Percentiles rank a stretch among this genome's conserved stretches.
Evolutionary conservation across 2,113 vertebrate species (phyloP).

Genomic region (Antechinus flavipes): DNA sequence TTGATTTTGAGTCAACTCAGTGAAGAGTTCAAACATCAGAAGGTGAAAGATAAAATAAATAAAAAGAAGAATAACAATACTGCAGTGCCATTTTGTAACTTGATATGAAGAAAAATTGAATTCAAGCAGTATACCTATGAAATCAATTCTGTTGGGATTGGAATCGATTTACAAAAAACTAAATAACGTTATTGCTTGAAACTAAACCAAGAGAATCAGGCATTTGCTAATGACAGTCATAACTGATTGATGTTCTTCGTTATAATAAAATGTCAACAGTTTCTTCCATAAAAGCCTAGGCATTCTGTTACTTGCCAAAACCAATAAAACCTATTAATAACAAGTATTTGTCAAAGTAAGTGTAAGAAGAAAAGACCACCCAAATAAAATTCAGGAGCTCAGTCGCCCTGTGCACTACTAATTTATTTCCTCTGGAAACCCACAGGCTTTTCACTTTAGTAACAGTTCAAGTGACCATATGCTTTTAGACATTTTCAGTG

Average conservation of each 20-base stretch:
- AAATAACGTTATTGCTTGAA: not conserved
- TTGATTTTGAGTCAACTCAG: not conserved
- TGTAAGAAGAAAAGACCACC: not conserved
- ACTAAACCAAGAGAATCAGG: not conserved
- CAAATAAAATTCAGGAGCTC: not conserved
- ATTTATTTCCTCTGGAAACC: not conserved
- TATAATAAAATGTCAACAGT: not conserved
- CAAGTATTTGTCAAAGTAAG: not conserved
- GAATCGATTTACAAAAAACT: not conserved
- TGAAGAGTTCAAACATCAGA: not conserved
- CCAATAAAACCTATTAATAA: not conserved
- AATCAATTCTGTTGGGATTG: not conserved
- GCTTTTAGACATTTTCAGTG: not conserved
- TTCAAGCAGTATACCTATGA: not conserved
- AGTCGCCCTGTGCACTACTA: not conserved
- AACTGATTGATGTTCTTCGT: not conserved
- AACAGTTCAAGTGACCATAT: not conserved
- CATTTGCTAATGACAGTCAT: not conserved
- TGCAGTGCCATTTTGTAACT: not conserved
- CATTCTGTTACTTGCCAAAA: not conserved
- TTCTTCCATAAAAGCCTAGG: not conserved
- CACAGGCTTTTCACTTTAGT: not conserved
- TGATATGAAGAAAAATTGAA: not conserved
- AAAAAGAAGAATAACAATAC: not conserved
- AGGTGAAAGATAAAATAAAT: not conserved